Evolutionary conservation across 2,797 vertebrate species (phyloP).

Genomic region (Telmatherina bonti): DNA sequence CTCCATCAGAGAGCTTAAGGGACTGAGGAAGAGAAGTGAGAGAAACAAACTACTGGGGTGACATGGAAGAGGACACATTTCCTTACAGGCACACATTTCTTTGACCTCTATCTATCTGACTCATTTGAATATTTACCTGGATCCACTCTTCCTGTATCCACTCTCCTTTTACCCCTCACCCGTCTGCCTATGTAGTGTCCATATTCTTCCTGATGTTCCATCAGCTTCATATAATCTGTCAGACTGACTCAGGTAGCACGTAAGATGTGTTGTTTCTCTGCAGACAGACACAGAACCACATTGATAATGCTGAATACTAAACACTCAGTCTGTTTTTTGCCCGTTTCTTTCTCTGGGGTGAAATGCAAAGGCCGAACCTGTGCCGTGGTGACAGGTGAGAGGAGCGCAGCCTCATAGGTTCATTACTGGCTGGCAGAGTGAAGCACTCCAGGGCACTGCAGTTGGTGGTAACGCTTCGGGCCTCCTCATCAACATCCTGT

Average conservation of each 20-base stretch:
- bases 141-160: not conserved
- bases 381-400: conserved; percentile 63
- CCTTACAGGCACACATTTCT: conserved; percentile 15
- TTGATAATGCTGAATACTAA: conserved; percentile 30
- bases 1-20: conserved; percentile 67
- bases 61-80: conserved; percentile 20
- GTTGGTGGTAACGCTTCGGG: conserved; percentile 58
- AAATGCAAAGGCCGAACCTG: conserved; percentile 42
- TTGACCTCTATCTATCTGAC: conserved; percentile 24
- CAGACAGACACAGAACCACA: conserved; percentile 43
- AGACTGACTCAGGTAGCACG: conserved; percentile 12
- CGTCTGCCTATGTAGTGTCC: not conserved
- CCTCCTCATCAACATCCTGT: conserved; percentile 76
- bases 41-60: conserved; percentile 53
- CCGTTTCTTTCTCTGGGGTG: conserved; percentile 29
- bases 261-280: conserved; percentile 32
- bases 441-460: conserved; percentile 58
- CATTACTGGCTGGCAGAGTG: conserved; percentile 64
- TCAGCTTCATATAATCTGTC: conserved; percentile 22
- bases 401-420: conserved; percentile 50
- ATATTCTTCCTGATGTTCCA: conserved; percentile 2
- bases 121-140: conserved; percentile 24
- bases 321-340: conserved; percentile 11
- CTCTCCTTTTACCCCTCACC: not conserved
- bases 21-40: conserved; percentile 42